Percentiles rank a stretch among this genome's conserved stretches.
Conservation (phyloP, 2,113 vertebrate genomes). For the Copsychus sechellarum region DNA sequence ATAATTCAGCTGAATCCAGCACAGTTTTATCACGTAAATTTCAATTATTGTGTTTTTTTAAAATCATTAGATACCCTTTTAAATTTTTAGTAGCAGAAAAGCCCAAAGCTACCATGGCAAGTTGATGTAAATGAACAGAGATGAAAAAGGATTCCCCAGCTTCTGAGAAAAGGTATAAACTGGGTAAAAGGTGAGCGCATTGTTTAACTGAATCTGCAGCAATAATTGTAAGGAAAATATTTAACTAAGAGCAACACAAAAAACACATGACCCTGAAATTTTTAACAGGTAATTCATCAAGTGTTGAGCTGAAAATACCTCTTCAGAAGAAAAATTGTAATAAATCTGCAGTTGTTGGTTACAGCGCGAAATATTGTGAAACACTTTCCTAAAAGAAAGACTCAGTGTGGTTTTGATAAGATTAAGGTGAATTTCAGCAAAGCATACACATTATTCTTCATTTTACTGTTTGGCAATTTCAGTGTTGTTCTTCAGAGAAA, state of each 20-base stretch:
- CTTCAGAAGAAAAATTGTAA: not conserved
- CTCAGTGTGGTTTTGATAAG: not conserved
- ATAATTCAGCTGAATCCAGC: conserved; percentile 36
- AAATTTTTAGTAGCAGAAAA: conserved; percentile 41
- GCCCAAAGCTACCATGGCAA: not conserved
- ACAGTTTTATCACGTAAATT: conserved; percentile 24
- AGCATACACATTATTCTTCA: conserved; percentile 58
- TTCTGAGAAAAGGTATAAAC: not conserved
- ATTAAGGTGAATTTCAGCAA: conserved; percentile 36
- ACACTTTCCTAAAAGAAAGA: not conserved
- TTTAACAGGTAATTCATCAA: not conserved
- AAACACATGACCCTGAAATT: not conserved
- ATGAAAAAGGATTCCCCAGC: not conserved
- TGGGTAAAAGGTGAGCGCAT: not conserved
- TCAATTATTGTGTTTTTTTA: not conserved
- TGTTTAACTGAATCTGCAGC: conserved; percentile 8
- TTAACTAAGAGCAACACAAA: conserved; percentile 10
- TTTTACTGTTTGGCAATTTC: conserved; percentile 32
- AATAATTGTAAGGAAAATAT: not conserved
- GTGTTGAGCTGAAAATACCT: not conserved
- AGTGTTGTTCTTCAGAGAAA: conserved; percentile 35
- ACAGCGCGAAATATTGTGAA: not conserved
- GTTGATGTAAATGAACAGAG: not conserved
- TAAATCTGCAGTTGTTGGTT: not conserved
- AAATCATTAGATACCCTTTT: conserved; percentile 42